Conservation (phyloP, 2,113 vertebrate genomes). For the Gasterosteus nipponicus region DNA sequence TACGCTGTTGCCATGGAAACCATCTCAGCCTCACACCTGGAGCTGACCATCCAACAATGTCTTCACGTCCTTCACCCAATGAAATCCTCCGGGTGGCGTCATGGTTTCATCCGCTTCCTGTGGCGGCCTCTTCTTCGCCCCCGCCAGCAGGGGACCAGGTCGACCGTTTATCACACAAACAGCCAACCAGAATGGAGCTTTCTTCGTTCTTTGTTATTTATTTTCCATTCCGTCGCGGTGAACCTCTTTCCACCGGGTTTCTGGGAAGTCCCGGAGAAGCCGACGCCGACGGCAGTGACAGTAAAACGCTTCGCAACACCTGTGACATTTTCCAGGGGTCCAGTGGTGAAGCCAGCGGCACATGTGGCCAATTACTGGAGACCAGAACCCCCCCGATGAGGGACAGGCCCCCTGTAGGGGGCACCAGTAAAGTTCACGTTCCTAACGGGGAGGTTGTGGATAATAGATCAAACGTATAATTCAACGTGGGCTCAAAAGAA, state of each 20-base stretch:
- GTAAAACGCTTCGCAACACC: constrained; percentile 75
- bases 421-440: too few relatives aligned
- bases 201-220: not conserved
- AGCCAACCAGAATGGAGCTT: constrained; percentile 30
- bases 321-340: constrained; percentile 80
- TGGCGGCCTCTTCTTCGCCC: constrained; percentile 1
- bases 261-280: constrained; percentile 72
- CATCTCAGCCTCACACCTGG: constrained; percentile 51
- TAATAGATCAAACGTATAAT: too few relatives aligned
- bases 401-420: too few relatives aligned
- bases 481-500: too few relatives aligned
- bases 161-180: constrained; percentile 59
- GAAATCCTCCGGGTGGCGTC: constrained; percentile 28
- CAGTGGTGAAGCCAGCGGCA: constrained; percentile 69
- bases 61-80: constrained; percentile 36
- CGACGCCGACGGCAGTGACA: constrained; percentile 72
- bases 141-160: not conserved
- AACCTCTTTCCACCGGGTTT: constrained; percentile 76
- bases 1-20: constrained; percentile 69
- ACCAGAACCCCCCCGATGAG: constrained; percentile 29
- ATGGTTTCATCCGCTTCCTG: constrained; percentile 46
- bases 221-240: constrained; percentile 74
- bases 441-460: not conserved
- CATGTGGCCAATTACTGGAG: constrained; percentile 60
- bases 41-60: constrained; percentile 53